Evolutionary conservation across 2,888 invertebrate genomes (phyloP), one percentile per base, ranked within the genome.

Genomic region (Polydrusus cervinus): DNA sequence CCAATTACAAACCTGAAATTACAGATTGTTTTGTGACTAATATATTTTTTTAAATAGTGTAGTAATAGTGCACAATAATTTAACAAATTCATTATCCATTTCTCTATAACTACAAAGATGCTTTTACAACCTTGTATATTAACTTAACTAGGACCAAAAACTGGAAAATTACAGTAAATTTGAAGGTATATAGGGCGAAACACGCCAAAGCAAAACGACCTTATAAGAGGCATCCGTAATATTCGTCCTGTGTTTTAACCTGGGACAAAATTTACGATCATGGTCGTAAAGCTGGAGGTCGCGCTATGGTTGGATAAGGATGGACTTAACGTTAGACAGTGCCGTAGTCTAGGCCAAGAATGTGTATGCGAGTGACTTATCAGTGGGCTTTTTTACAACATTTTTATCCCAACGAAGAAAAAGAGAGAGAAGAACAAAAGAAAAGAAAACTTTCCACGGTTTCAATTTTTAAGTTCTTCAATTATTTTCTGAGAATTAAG

Each of bases 1-100:
- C 93, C 93, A 84, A 93, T 93, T 85, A 93, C 91, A 87, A 93
- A 93, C 87, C 93, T 93, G 88, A 38, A 60, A 60, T 47, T 84
- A 84, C 18, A 40, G 7, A 34, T 34, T 34, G 8, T 1, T 34
- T 34, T 5, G n/a, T n/a, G n/a, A n/a, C n/a, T n/a, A n/a, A n/a
- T n/a, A n/a, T n/a, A n/a, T n/a, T n/a, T n/a, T n/a, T n/a, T n/a
- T n/a, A n/a, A n/a, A n/a, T n/a, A n/a, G n/a, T n/a, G n/a, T n/a
- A n/a, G n/a, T n/a, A 25, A 25, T 25, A 25, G 5, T 1, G 25
- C 25, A 25, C 25, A 25, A 25, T 1, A 25, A 5, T 25, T 25
- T 25, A 25, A 25, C n/a, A 25, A 25, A 25, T 25, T 25, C 1
- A 5, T 1, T 25, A 25, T 25, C 25, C 25, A 25, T 5, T 25